Evolutionary conservation across 2,113 vertebrate genomes (phyloP).

Genomic region (Rhinolophus sinicus): DNA sequence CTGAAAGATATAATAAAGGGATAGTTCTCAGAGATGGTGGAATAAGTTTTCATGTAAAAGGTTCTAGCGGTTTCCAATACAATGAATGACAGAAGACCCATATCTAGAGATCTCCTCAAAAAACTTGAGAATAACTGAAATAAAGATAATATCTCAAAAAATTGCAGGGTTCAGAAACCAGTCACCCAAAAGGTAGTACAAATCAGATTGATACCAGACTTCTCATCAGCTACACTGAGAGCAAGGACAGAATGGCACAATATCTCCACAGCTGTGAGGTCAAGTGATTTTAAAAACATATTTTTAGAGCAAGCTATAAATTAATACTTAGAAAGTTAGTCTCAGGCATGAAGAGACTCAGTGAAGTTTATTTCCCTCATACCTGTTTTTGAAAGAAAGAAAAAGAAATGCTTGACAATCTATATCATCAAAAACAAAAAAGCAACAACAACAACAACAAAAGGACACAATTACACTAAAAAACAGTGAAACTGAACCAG

Average conservation of each 20-base stretch:
- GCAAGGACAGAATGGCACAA: background rate
- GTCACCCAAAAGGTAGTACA: background rate
- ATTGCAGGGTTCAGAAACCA: background rate
- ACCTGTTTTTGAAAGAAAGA: background rate
- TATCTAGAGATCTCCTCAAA: background rate
- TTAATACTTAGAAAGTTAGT: background rate
- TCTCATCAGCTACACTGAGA: background rate
- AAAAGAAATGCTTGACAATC: background rate
- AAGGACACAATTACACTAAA: background rate
- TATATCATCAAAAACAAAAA: background rate
- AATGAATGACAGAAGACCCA: background rate
- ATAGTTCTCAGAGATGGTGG: background rate
- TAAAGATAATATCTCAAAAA: background rate
- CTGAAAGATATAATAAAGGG: background rate
- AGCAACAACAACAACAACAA: background rate
- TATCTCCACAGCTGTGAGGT: background rate
- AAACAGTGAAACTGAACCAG: background rate
- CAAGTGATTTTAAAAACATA: background rate
- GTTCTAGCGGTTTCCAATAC: background rate
- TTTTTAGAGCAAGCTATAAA: background rate
- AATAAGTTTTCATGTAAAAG: background rate
- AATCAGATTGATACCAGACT: background rate
- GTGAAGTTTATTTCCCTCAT: background rate
- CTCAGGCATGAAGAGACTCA: background rate
- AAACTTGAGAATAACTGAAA: background rate